Percentiles rank a stretch among this genome's conserved stretches.
phyloP scores from a whole-genome alignment of 1,140 invertebrate genomes.

The Caenorhabditis brenneri region DNA sequence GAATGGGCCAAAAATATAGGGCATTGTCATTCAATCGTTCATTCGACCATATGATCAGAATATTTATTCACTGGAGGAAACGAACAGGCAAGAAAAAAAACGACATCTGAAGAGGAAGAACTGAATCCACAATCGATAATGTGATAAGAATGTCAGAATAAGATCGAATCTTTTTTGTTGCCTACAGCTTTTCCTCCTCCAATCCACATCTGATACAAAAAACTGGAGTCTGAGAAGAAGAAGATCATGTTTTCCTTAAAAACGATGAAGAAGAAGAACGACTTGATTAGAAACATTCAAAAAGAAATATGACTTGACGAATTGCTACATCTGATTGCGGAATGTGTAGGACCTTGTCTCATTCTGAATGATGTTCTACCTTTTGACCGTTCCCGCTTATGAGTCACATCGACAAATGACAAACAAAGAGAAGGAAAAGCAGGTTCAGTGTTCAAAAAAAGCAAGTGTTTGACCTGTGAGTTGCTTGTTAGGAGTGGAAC shows the following conservation, averaged over 20 bases:
- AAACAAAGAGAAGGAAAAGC: not conserved
- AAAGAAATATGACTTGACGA: conserved; percentile 20
- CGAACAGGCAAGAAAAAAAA: not conserved
- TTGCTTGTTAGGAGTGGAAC: not conserved
- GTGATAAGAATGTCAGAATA: conserved; percentile 12
- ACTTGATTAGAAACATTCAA: conserved; percentile 35
- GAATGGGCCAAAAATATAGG: not conserved
- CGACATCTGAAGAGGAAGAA: no score
- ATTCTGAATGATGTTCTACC: not conserved
- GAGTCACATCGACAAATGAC: not conserved
- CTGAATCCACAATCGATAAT: conserved; percentile 33
- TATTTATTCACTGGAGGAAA: not conserved
- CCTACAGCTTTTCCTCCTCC: not conserved
- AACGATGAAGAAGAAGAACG: not conserved
- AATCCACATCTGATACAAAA: not conserved
- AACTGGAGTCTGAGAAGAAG: conserved; percentile 1
- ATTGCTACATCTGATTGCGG: not conserved
- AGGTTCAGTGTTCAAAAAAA: conserved; percentile 7
- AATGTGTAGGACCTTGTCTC: conserved; percentile 11
- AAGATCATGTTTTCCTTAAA: conserved; percentile 22
- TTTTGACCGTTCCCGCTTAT: conserved; percentile 6
- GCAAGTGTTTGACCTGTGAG: not conserved
- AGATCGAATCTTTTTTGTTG: not conserved
- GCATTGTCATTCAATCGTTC: not conserved
- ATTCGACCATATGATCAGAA: not conserved